Percentiles rank a stretch among this genome's conserved stretches.
Evolutionary conservation across 2,888 invertebrate species (phyloP).

Genomic region (Melanophora roralis): DNA sequence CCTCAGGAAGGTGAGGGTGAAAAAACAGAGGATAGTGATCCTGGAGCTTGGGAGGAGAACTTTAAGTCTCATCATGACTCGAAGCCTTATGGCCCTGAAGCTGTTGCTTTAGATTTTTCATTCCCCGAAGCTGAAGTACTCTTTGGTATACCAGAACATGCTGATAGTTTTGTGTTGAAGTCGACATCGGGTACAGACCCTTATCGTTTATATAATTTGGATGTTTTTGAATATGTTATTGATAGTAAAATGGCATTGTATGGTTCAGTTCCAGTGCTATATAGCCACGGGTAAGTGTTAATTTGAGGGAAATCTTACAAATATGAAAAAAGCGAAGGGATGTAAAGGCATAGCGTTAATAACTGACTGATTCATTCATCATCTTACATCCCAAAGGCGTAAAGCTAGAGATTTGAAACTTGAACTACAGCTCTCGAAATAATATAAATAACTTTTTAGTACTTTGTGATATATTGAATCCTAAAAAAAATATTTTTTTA

Average conservation of each 20-base stretch:
- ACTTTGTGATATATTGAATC: too few relatives aligned
- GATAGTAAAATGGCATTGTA: constrained; percentile 97
- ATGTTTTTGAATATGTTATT: constrained; percentile 98
- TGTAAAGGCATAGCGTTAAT: too few relatives aligned
- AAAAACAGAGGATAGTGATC: constrained; percentile 79
- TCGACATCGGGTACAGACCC: constrained; percentile 93
- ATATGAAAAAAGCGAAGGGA: too few relatives aligned
- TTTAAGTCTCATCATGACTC: constrained; percentile 96
- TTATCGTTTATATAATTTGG: constrained; percentile 96
- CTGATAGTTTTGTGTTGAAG: constrained; percentile 90
- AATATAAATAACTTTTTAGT: too few relatives aligned
- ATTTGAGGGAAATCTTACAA: too few relatives aligned
- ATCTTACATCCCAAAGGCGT: too few relatives aligned
- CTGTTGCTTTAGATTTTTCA: constrained; percentile 93
- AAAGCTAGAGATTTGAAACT: too few relatives aligned
- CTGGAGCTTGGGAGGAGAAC: constrained; percentile 95
- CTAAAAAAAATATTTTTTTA: too few relatives aligned
- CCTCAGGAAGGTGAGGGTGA: constrained; percentile 47
- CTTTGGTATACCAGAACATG: constrained; percentile 98
- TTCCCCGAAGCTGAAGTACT: constrained; percentile 94
- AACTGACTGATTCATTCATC: too few relatives aligned
- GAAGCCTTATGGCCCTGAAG: constrained; percentile 96
- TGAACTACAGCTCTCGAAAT: too few relatives aligned
- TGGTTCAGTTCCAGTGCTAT: constrained; percentile 94
- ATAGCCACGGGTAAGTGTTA: constrained; percentile 90